These are phyloP conservation scores for Hydractinia symbiolongicarpus DNA, from an alignment of 30 jellyfish, hydroid and myxozoan species.

Conservation along the genomic window DNA sequence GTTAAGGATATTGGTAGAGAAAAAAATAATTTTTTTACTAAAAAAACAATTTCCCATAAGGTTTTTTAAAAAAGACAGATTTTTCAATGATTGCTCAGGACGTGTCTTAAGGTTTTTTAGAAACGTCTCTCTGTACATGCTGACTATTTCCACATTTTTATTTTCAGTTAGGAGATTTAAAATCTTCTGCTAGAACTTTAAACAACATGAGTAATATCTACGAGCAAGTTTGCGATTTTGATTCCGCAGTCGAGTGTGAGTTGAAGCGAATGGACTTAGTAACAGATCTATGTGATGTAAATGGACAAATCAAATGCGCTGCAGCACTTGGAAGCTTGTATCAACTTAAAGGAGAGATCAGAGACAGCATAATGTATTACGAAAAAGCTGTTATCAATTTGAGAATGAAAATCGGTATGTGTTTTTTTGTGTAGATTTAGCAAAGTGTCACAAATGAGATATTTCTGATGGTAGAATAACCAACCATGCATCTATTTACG, in stretches of 20 bases:
- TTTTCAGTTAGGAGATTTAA: slow-evolving; percentile 50
- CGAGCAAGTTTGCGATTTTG: slow-evolving; percentile 60
- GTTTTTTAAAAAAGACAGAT: too few species aligned
- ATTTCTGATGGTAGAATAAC: too few species aligned
- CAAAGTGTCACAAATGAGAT: neutral
- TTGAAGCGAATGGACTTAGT: slow-evolving; percentile 60
- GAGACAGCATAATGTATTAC: slow-evolving; percentile 57
- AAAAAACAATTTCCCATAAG: too few species aligned
- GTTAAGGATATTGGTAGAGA: too few species aligned
- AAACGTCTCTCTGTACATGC: too few species aligned
- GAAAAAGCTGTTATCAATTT: slow-evolving; percentile 77
- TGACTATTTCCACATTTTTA: too few species aligned
- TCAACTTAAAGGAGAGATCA: slow-evolving; percentile 66
- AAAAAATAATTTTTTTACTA: too few species aligned
- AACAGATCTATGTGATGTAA: slow-evolving; percentile 56
- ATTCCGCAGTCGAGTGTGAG: slow-evolving; percentile 75
- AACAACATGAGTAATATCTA: slow-evolving; percentile 86
- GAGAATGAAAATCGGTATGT: slow-evolving; percentile 86
- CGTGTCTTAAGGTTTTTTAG: too few species aligned
- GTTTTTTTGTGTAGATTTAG: neutral
- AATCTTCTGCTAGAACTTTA: slow-evolving; percentile 67
- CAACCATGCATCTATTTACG: too few species aligned
- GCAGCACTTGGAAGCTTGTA: slow-evolving; percentile 74
- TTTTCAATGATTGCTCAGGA: too few species aligned
- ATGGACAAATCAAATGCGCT: slow-evolving; percentile 75